phyloP scores from a whole-genome alignment of 2,797 vertebrate species.

The Lagodon rhomboides region DNA sequence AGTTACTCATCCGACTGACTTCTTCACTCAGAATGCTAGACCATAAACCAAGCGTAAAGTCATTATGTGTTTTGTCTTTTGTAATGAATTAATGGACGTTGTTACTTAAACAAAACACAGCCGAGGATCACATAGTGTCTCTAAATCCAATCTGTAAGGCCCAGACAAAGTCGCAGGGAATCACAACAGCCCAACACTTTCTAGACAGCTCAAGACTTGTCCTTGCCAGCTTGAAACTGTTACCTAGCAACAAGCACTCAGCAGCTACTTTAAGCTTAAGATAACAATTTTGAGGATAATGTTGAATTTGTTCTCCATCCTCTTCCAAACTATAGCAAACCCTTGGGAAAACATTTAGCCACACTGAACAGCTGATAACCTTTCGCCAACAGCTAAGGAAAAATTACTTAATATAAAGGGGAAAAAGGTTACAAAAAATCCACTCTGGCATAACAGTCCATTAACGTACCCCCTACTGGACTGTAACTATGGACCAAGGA shows the following conservation, averaged over 20 bases:
- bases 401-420: not conserved
- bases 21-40: not conserved
- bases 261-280: conserved; percentile 77
- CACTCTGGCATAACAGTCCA: not conserved
- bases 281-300: conserved; percentile 71
- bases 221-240: conserved; percentile 79
- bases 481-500: conserved; percentile 26
- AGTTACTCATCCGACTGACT: not conserved
- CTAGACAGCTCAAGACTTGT: conserved; percentile 68
- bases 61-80: not conserved
- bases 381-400: conserved; percentile 32
- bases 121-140: conserved; percentile 10
- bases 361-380: conserved; percentile 38
- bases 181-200: conserved; percentile 56
- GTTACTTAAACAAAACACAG: conserved; percentile 24
- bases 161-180: conserved; percentile 58
- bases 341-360: conserved; percentile 53
- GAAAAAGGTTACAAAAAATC: conserved; percentile 11
- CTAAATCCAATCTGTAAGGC: conserved; percentile 30
- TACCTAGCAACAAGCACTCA: conserved; percentile 84
- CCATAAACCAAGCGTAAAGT: not conserved
- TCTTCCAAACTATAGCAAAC: conserved; percentile 47
- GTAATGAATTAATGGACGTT: conserved; percentile 7
- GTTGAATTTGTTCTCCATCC: conserved; percentile 57
- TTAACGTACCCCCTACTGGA: conserved; percentile 37